A percentile compares a stretch with the other conserved stretches of the same genome.
These are phyloP conservation scores for Hormiphora californensis DNA, from an alignment of 37 sponge, comb jelly and placozoan species.

Conservation along the genomic window DNA sequence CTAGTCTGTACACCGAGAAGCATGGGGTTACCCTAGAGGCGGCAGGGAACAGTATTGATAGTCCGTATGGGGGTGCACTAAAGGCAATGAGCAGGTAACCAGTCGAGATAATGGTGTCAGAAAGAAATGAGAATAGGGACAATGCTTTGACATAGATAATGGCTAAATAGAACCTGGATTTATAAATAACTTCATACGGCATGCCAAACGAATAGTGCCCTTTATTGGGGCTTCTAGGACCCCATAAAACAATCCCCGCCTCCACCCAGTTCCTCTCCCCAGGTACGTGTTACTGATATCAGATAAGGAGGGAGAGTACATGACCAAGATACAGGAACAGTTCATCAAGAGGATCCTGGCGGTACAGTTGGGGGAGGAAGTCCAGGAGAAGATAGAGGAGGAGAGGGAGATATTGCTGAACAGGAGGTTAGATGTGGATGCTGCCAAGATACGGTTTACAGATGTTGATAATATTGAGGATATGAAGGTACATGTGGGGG, in stretches of 20 bases:
- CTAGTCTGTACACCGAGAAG: not conserved
- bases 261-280: no score
- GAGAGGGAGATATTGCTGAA: not conserved
- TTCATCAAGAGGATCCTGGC: not conserved
- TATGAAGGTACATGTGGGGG: not conserved
- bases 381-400: not conserved
- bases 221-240: no score
- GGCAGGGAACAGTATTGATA: not conserved
- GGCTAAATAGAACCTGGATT: no score
- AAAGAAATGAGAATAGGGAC: no score
- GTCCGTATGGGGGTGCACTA: not conserved
- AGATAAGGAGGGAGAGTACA: not conserved
- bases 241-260: no score
- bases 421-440: constrained; percentile 18
- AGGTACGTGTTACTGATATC: not conserved
- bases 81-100: not conserved
- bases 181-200: no score
- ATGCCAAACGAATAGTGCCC: no score
- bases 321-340: not conserved
- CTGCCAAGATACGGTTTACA: not conserved
- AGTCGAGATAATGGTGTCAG: no score
- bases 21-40: not conserved
- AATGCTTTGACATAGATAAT: no score
- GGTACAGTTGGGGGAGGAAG: not conserved
- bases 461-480: not conserved